These are phyloP conservation scores for Anolis carolinensis DNA, from an alignment of 2,113 vertebrate genomes.

Conservation along the genomic window DNA sequence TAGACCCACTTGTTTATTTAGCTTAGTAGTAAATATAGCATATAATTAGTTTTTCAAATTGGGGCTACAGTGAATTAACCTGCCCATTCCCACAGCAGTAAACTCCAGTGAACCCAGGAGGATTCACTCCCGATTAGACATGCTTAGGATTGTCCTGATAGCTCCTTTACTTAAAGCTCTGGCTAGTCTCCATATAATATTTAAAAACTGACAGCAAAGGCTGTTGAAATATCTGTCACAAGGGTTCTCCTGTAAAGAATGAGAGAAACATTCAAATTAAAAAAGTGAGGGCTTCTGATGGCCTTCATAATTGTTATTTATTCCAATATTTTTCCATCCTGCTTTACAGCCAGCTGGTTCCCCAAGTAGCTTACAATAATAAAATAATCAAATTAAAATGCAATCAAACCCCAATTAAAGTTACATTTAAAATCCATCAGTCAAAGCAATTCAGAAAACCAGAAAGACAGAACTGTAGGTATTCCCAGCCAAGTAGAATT, in stretches of 20 bases:
- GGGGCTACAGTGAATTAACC: not conserved
- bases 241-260: not conserved
- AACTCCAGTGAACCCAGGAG: not conserved
- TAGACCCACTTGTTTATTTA: no score
- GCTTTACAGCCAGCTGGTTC: constrained; percentile 18
- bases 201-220: not conserved
- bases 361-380: constrained; percentile 12
- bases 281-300: not conserved
- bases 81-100: not conserved
- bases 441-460: not conserved
- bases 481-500: constrained; percentile 6
- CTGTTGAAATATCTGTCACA: not conserved
- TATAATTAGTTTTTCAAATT: no score
- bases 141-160: not conserved
- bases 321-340: not conserved
- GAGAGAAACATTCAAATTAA: not conserved
- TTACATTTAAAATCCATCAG: constrained; percentile 23
- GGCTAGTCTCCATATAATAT: not conserved
- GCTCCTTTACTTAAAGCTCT: not conserved
- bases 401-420: constrained; percentile 35
- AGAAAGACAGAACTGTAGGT: not conserved
- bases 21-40: no score
- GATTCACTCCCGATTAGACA: not conserved
- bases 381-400: constrained; percentile 32
- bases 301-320: not conserved